Evolutionary conservation across 2,797 vertebrate species (phyloP).

Genomic region (Channallabes apus): DNA sequence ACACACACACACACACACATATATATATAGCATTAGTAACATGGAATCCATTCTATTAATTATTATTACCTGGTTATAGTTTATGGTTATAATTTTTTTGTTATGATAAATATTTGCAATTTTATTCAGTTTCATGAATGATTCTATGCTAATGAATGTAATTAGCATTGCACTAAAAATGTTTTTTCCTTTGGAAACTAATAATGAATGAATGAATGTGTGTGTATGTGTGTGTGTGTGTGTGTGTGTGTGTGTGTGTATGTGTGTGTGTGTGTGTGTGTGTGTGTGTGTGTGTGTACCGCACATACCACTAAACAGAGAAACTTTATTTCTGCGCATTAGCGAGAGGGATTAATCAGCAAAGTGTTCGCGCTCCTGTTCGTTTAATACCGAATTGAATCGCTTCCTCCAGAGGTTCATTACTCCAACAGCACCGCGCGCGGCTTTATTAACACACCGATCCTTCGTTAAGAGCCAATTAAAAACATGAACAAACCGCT

Average conservation of each 20-base stretch:
- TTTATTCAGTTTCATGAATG: not conserved
- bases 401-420: constrained; percentile 67
- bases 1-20: no score
- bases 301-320: not conserved
- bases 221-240: constrained; percentile 24
- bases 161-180: not conserved
- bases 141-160: not conserved
- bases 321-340: constrained; percentile 37
- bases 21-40: not conserved
- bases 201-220: not conserved
- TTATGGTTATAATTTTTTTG: no score
- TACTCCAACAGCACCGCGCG: constrained; percentile 63
- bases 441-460: constrained; percentile 69
- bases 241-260: no score
- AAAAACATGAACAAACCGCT: constrained; percentile 61
- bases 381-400: constrained; percentile 77
- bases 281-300: no score
- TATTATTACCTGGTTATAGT: not conserved
- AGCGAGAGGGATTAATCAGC: constrained; percentile 63
- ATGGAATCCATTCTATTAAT: no score
- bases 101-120: not conserved
- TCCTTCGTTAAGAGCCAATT: constrained; percentile 73
- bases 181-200: not conserved
- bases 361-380: constrained; percentile 65
- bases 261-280: no score